Conservation (phyloP, 1,140 invertebrate genomes). For the Magallana angulata region DNA sequence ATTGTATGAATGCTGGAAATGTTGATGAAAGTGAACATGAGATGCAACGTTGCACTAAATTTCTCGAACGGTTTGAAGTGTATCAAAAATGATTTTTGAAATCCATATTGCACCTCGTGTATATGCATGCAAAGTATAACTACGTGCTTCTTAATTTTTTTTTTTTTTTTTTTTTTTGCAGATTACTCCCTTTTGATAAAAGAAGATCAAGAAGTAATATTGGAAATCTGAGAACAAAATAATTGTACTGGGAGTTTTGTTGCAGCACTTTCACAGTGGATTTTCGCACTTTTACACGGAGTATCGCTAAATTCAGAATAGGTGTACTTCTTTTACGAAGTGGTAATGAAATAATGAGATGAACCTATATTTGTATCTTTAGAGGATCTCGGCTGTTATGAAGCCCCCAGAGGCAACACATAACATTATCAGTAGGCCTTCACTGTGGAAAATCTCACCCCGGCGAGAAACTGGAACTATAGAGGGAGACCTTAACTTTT, state of each 20-base stretch:
- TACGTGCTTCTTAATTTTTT: background rate
- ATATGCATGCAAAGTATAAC: background rate
- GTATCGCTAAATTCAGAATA: background rate
- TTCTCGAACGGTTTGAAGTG: too few relatives aligned
- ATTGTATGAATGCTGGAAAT: constrained; percentile 9
- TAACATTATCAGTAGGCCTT: background rate
- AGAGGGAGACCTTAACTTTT: background rate
- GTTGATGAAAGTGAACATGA: background rate
- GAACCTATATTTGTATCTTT: background rate
- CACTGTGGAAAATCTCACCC: background rate
- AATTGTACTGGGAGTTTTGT: too few relatives aligned
- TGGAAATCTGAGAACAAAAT: background rate
- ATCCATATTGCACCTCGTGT: background rate
- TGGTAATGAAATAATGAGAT: constrained; percentile 13
- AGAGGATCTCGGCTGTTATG: background rate
- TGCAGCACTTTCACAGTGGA: too few relatives aligned
- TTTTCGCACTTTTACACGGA: background rate
- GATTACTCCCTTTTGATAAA: background rate
- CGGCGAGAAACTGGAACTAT: background rate
- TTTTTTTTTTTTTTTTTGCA: background rate
- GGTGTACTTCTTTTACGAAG: background rate
- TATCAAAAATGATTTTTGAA: too few relatives aligned
- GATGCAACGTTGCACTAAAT: background rate
- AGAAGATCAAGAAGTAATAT: background rate
- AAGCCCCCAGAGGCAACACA: background rate